Evolutionary conservation across 2,888 invertebrate species (phyloP).

Genomic region (Opisthograptis luteolata): DNA sequence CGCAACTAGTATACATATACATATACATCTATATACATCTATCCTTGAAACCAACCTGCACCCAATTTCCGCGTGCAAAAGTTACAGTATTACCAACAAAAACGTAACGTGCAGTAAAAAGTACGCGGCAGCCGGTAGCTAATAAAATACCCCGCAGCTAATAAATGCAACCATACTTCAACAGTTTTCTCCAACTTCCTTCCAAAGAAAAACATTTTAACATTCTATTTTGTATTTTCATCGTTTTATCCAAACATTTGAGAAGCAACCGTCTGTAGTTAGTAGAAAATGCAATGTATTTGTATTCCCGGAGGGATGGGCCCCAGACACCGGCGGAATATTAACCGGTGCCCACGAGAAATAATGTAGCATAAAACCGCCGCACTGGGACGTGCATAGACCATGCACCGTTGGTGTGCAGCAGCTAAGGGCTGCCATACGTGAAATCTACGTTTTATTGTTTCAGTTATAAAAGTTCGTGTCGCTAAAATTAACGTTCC

Average conservation of each 20-base stretch:
- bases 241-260: slow-evolving; percentile 44
- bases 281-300: slow-evolving; percentile 59
- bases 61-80: too few relatives aligned
- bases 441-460: slow-evolving; percentile 16
- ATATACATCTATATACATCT: too few relatives aligned
- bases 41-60: too few relatives aligned
- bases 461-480: not conserved
- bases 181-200: slow-evolving; percentile 6
- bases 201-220: slow-evolving; percentile 11
- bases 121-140: not conserved
- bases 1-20: too few relatives aligned
- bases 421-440: slow-evolving; percentile 34
- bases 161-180: not conserved
- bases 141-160: not conserved
- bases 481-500: too few relatives aligned
- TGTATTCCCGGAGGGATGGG: slow-evolving; percentile 69
- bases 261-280: slow-evolving; percentile 65
- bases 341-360: slow-evolving; percentile 67
- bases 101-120: too few relatives aligned
- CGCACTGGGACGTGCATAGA: slow-evolving; percentile 70
- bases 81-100: too few relatives aligned
- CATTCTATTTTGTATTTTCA: slow-evolving; percentile 21
- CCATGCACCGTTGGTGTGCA: slow-evolving; percentile 52
- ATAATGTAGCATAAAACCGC: slow-evolving; percentile 77
- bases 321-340: slow-evolving; percentile 66